Evolutionary conservation across 2,888 invertebrate species (phyloP).

Genomic region (Cartodere bifasciata): DNA sequence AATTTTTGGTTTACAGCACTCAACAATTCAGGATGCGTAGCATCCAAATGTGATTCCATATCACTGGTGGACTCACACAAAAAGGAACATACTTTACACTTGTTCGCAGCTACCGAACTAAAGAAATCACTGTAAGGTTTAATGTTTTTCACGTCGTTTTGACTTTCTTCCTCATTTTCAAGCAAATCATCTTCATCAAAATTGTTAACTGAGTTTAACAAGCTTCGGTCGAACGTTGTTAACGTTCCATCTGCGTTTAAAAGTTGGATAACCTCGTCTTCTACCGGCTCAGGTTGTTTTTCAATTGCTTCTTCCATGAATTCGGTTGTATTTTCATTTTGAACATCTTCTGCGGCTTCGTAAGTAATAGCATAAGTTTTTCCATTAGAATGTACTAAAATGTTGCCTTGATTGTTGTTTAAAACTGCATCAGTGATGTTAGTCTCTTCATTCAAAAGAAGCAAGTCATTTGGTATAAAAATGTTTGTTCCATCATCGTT

Average conservation of each 20-base stretch:
- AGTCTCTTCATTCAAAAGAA: too few species aligned
- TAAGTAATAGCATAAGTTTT: too few species aligned
- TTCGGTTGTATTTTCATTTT: not conserved
- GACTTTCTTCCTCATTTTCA: constrained; percentile 6
- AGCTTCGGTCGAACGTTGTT: constrained; percentile 17
- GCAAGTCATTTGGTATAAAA: too few species aligned
- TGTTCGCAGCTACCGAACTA: constrained; percentile 23
- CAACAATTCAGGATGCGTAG: constrained; percentile 21
- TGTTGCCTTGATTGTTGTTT: too few species aligned
- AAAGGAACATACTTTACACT: constrained; percentile 30
- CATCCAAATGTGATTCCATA: constrained; percentile 26
- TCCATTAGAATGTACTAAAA: too few species aligned
- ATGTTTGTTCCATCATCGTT: too few species aligned
- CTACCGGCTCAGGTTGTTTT: constrained; percentile 4
- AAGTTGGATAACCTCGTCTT: constrained; percentile 20
- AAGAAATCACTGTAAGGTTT: constrained; percentile 7
- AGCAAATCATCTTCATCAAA: constrained; percentile 1
- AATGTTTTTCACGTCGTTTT: constrained; percentile 9
- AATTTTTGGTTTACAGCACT: constrained; percentile 10
- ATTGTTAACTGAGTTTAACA: constrained; percentile 8
- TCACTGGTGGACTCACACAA: constrained; percentile 26
- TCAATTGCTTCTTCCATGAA: not conserved
- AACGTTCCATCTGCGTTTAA: constrained; percentile 22
- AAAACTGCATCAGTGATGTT: too few species aligned
- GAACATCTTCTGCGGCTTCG: too few species aligned